Conservation (phyloP, 92 coral and sea anemone species). For the Epizoanthus stellaris region DNA sequence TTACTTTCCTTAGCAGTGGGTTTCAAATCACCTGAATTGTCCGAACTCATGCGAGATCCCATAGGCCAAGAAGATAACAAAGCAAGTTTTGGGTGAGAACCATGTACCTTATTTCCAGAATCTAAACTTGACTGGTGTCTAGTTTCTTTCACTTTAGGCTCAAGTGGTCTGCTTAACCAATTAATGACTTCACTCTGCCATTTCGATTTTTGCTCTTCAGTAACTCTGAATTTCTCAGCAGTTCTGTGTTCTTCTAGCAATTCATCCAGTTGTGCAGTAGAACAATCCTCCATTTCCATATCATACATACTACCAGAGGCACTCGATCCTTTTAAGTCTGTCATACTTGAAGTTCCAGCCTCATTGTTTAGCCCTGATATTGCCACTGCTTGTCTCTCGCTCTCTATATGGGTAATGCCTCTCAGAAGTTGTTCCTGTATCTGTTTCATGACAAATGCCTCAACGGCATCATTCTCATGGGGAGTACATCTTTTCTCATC, state of each 20-base stretch:
- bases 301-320: neutral
- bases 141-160: neutral
- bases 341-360: neutral
- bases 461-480: conserved; percentile 11
- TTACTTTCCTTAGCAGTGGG: conserved; percentile 1
- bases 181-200: conserved; percentile 8
- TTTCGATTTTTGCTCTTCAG: conserved; percentile 1
- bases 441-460: conserved; percentile 23
- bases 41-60: neutral
- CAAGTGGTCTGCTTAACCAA: conserved; percentile 21
- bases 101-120: neutral
- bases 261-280: neutral
- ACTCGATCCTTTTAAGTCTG: neutral
- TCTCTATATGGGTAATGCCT: neutral
- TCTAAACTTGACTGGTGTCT: neutral
- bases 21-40: neutral
- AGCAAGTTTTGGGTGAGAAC: conserved; percentile 14
- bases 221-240: neutral
- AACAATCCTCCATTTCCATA: neutral
- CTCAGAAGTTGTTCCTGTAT: conserved; percentile 31
- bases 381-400: neutral
- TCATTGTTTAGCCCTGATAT: neutral
- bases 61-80: conserved; percentile 29
- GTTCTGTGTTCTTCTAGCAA: neutral
- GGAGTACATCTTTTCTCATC: neutral